Conservation (phyloP, 2,113 vertebrate species). For the Prunella fulvescens region DNA sequence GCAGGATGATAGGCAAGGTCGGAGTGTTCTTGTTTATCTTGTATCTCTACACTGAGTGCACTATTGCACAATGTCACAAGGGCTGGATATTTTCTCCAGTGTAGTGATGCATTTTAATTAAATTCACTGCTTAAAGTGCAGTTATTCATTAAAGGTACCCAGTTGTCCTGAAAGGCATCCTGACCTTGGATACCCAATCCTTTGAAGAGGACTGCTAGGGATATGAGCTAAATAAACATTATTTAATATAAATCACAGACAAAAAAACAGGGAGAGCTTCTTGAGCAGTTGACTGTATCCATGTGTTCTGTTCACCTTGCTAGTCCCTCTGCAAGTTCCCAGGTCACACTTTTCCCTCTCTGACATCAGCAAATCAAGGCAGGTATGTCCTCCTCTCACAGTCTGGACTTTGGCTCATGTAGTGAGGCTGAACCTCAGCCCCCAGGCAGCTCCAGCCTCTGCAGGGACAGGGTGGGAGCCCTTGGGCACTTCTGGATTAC, state of each 20-base stretch:
- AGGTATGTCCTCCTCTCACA: neutral
- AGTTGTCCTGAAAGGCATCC: neutral
- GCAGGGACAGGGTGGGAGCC: neutral
- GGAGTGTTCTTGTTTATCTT: neutral
- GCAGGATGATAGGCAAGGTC: neutral
- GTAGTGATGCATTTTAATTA: conserved; percentile 13
- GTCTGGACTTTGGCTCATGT: neutral
- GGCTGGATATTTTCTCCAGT: neutral
- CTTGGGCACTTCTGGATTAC: neutral
- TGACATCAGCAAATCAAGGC: neutral
- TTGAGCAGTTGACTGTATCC: neutral
- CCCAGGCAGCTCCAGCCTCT: neutral
- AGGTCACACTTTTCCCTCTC: neutral
- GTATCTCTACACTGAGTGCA: neutral
- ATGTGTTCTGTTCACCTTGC: neutral
- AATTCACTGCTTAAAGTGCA: conserved; percentile 3
- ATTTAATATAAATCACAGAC: neutral
- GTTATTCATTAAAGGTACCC: conserved; percentile 25
- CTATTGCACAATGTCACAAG: neutral
- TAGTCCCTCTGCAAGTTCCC: neutral
- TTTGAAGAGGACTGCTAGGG: neutral
- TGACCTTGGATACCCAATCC: neutral
- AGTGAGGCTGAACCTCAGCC: neutral
- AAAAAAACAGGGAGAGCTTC: neutral
- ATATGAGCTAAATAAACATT: neutral